Percentiles rank a stretch among this genome's conserved stretches.
Conservation (phyloP, 2,888 invertebrate genomes). For the Thysanoteuthis rhombus region DNA sequence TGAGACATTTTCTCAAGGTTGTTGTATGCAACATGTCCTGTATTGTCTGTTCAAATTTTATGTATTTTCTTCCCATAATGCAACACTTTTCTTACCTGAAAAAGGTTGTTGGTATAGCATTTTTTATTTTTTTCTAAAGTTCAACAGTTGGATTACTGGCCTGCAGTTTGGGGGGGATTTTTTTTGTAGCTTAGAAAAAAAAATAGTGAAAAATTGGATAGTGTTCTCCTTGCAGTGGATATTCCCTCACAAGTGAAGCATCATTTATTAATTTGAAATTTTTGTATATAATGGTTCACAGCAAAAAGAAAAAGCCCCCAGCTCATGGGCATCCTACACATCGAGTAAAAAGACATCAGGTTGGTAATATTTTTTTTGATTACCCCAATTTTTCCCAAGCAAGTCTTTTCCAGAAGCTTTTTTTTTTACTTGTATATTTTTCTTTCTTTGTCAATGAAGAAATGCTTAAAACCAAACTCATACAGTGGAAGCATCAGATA, state of each 20-base stretch:
- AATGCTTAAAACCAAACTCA: background rate
- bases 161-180: background rate
- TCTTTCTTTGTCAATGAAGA: background rate
- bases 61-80: background rate
- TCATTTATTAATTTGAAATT: background rate
- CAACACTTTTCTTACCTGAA: background rate
- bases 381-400: background rate
- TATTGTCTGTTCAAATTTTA: slow-evolving; percentile 12
- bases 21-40: background rate
- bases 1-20: slow-evolving; percentile 12
- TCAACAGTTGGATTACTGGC: background rate
- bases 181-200: background rate
- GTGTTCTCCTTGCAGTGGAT: background rate
- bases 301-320: slow-evolving; percentile 29
- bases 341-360: background rate
- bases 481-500: too few relatives aligned
- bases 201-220: background rate
- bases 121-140: background rate
- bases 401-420: background rate
- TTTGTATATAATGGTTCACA: slow-evolving; percentile 14
- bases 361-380: background rate
- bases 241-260: background rate
- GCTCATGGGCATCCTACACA: slow-evolving; percentile 21
- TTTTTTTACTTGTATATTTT: background rate
- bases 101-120: background rate